phyloP scores from a whole-genome alignment of 2,888 invertebrate genomes.

The Sympetrum striolatum region DNA sequence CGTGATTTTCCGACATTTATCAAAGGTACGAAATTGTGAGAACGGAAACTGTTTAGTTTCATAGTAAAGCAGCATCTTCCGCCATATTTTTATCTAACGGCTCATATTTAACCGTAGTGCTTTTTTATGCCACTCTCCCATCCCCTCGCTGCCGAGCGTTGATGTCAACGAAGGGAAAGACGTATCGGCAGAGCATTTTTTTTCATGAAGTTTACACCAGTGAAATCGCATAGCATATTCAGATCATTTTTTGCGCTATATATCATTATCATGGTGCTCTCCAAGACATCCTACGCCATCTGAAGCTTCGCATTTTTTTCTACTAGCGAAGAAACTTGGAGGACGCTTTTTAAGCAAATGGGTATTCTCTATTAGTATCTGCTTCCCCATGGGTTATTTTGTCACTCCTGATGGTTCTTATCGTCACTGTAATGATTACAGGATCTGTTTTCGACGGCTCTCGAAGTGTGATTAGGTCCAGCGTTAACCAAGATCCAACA shows the following conservation, averaged over 20 bases:
- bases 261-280: not conserved
- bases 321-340: not conserved
- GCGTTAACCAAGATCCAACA: no score
- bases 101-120: not conserved
- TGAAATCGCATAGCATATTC: not conserved
- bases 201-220: not conserved
- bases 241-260: not conserved
- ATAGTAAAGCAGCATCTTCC: not conserved
- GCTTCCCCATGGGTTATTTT: not conserved
- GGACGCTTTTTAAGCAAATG: not conserved
- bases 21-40: not conserved
- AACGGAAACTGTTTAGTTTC: not conserved
- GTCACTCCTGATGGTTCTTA: not conserved
- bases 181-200: not conserved
- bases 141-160: no score
- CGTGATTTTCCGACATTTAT: not conserved
- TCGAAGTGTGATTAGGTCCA: not conserved
- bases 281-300: not conserved
- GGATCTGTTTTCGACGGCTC: not conserved
- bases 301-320: not conserved
- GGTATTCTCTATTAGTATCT: not conserved
- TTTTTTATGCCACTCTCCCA: not conserved
- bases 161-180: no score
- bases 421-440: not conserved
- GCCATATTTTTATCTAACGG: not conserved